Evolutionary conservation across 2,113 vertebrate genomes (phyloP), one percentile per base, ranked within the genome.

Genomic region (Garra rufa): DNA sequence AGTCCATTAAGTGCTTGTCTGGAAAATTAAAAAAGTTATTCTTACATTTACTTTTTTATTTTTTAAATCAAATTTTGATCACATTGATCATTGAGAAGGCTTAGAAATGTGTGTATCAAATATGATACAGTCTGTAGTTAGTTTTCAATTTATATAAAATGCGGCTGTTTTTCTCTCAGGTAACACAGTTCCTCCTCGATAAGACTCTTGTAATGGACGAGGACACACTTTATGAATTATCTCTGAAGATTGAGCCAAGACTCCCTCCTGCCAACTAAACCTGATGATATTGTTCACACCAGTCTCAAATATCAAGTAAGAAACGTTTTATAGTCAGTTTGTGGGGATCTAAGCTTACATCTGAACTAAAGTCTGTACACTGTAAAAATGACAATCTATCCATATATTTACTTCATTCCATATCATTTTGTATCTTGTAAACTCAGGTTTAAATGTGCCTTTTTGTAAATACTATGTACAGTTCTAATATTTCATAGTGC

Each of bases 171-270:
- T 44, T n/a, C 10, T 70, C 44, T 76, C 91, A 99, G 98, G 98
- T 99, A 85, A 98, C 96, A 79, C 98, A 98, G 83, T 99, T 97
- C 92, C 94, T 99, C 85, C 94, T 99, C 88, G 97, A 99, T 93
- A 98, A 98, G 93, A 95, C 93, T 0, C 93, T 96, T 34, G 96
- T 99, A 91, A 98, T 98, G 90, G 98, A 99, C 1, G 98, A 99
- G 92, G 98, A 99, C 79, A 97, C 97, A 0, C 92, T 99, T 30
- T 99, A 99, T n/a, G 97, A 97, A 81, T 94, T 99, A 83, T 99
- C 98, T 0, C 94, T 99, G 76, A 98, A 96, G 89, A 96, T 97
- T 44, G 98, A 99, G 90, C 97, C 98, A 30, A 93, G 97, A 83
- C 94, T 98, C 1, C 94, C 97, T 1, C 89, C 93, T 3, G 88